Percentiles rank a stretch among this genome's conserved stretches.
Evolutionary conservation across 2,113 vertebrate genomes (phyloP).

Genomic region (Desmodus rotundus): DNA sequence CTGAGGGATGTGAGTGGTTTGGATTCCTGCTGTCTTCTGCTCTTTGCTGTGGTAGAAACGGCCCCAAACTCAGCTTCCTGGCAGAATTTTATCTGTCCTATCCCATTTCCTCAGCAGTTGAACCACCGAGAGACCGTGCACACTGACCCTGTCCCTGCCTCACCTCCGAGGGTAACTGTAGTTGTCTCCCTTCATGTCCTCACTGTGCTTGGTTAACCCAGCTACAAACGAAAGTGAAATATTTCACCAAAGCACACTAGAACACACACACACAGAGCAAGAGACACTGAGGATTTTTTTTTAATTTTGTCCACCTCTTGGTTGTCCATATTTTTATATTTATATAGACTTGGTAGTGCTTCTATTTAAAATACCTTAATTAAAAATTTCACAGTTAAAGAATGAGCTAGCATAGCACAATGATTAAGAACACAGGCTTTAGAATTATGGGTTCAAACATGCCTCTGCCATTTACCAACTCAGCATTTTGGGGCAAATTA

Average conservation of each 20-base stretch:
- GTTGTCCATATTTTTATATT: background rate
- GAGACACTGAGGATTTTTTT: background rate
- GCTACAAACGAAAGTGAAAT: conserved; percentile 15
- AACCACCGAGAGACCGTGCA: background rate
- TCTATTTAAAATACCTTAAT: background rate
- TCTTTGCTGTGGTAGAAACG: conserved; percentile 18
- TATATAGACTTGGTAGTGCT: background rate
- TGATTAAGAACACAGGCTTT: background rate
- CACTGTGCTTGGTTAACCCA: background rate
- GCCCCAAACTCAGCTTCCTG: background rate
- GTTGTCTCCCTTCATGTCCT: background rate
- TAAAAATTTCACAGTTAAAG: background rate
- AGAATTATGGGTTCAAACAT: background rate
- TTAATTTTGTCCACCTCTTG: background rate
- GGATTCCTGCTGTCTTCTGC: background rate
- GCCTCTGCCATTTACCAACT: background rate
- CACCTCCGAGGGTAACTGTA: background rate
- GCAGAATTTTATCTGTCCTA: background rate
- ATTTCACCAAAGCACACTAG: background rate
- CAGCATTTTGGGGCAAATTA: background rate
- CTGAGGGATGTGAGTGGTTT: background rate
- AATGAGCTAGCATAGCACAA: background rate
- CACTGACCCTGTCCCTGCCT: conserved; percentile 8
- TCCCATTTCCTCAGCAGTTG: background rate
- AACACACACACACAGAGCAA: background rate